Evolutionary conservation across 2,113 vertebrate genomes (phyloP), one percentile per base, ranked within the genome.

Genomic region (Prionailurus bengalensis): DNA sequence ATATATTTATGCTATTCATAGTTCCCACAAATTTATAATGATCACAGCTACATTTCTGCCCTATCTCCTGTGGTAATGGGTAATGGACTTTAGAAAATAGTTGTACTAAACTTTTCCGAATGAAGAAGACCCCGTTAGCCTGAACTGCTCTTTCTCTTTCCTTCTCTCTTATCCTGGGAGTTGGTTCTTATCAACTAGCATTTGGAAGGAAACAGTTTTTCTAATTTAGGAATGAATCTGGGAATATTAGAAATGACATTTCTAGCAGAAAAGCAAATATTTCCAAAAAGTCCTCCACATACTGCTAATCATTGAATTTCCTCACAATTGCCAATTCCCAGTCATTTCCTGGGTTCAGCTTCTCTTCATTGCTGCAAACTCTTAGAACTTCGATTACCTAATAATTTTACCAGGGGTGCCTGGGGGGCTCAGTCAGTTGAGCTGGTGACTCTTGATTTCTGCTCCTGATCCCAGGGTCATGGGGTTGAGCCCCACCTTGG

Each of bases 351-450:
- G 91, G 7, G 7, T 87, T 83, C 14, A 42, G 27, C 63, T 96
- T 97, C n/a, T 96, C 33, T 73, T 76, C 5, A 80, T 89, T 92
- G 89, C 51, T 70, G 87, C 3, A 95, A 45, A 94, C 1, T 33
- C 42, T 53, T 92, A 83, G 25, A 58, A 33, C 23, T 73, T 42
- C 33, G 19, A n/a, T 88, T 73, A 85, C 51, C 1, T 73, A 93
- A 42, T 73, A 68, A 73, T 48, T 78, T 95, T 66, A 84, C 27
- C 66, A 83, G 2, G 39, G 80, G 21, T 61, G 19, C 21, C 58
- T 61, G 21, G 58, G 21, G 2, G 58, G 58, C 21, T 61, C 58
- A 61, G 21, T 61, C 58, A 25, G 21, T 61, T 61, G 21, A 61
- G 58, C 7, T 61, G 58, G 21, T 61, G 58, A 61, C 58, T 61